Evolutionary conservation across 2,113 vertebrate species (phyloP).

Genomic region (Salvelinus fontinalis): DNA sequence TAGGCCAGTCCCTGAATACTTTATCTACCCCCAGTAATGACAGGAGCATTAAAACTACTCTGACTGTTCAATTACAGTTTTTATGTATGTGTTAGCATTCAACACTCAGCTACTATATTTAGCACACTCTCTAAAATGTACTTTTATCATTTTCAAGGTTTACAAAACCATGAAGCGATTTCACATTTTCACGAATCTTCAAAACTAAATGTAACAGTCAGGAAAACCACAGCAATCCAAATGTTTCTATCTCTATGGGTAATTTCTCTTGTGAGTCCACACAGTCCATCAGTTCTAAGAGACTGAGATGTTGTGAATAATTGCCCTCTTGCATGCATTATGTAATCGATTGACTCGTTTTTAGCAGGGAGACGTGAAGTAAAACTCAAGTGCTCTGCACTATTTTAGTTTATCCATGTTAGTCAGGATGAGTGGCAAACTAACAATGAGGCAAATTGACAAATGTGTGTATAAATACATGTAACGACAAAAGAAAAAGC

Average conservation of each 20-base stretch:
- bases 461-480: no score
- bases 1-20: background rate
- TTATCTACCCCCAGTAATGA: background rate
- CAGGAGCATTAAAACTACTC: background rate
- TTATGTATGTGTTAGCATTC: background rate
- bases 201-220: background rate
- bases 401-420: background rate
- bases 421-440: background rate
- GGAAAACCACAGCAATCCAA: background rate
- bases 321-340: background rate
- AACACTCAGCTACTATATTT: background rate
- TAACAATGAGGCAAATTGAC: background rate
- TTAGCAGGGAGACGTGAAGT: background rate
- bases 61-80: background rate
- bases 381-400: slow-evolving; percentile 1
- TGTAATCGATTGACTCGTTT: background rate
- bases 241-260: background rate
- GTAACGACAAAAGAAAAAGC: no score
- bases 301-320: slow-evolving; percentile 1
- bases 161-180: no score
- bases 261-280: background rate
- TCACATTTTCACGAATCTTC: background rate
- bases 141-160: background rate
- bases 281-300: background rate
- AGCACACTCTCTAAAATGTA: background rate